Evolutionary conservation across 2,888 invertebrate species (phyloP).

Genomic region (Drosophila kanekoi): DNA sequence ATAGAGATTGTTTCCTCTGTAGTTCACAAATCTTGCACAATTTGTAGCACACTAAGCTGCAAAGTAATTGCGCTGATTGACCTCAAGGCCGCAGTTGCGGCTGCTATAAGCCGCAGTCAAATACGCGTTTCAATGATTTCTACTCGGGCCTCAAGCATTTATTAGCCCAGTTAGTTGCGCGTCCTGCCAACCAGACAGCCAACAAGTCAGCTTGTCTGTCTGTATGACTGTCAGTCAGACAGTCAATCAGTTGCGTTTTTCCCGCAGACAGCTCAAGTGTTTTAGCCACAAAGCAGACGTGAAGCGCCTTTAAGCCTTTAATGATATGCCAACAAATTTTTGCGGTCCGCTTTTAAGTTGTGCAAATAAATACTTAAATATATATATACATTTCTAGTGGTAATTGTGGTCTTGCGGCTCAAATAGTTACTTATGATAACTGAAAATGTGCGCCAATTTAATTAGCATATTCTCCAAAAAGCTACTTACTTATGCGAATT

Average conservation of each 20-base stretch:
- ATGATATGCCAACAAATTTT: slow-evolving; percentile 56
- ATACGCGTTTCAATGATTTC: slow-evolving; percentile 63
- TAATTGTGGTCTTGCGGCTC: slow-evolving; percentile 31
- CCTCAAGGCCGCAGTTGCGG: slow-evolving; percentile 65
- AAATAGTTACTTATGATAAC: slow-evolving; percentile 27
- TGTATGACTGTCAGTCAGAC: slow-evolving; percentile 25
- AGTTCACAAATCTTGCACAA: neutral
- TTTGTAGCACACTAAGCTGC: slow-evolving; percentile 1
- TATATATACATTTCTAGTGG: slow-evolving; percentile 13
- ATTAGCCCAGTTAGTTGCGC: slow-evolving; percentile 32
- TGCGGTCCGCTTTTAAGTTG: slow-evolving; percentile 32
- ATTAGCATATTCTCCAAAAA: slow-evolving; percentile 21
- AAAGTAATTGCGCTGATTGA: slow-evolving; percentile 70
- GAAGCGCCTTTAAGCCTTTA: slow-evolving; percentile 46
- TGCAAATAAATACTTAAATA: slow-evolving; percentile 28
- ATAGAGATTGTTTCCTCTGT: too few species aligned
- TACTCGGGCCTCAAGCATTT: slow-evolving; percentile 15
- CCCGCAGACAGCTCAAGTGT: slow-evolving; percentile 23
- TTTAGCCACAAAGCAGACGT: slow-evolving; percentile 44
- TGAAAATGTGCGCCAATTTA: slow-evolving; percentile 3
- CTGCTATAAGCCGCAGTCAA: slow-evolving; percentile 56
- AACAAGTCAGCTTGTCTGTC: slow-evolving; percentile 10
- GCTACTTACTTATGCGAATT: slow-evolving; percentile 2
- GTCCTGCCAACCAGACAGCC: slow-evolving; percentile 11
- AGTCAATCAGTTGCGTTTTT: slow-evolving; percentile 16